A percentile compares a stretch with the other conserved stretches of the same genome.
Conservation (phyloP, 2,797 vertebrate species). For the Falco cherrug region DNA sequence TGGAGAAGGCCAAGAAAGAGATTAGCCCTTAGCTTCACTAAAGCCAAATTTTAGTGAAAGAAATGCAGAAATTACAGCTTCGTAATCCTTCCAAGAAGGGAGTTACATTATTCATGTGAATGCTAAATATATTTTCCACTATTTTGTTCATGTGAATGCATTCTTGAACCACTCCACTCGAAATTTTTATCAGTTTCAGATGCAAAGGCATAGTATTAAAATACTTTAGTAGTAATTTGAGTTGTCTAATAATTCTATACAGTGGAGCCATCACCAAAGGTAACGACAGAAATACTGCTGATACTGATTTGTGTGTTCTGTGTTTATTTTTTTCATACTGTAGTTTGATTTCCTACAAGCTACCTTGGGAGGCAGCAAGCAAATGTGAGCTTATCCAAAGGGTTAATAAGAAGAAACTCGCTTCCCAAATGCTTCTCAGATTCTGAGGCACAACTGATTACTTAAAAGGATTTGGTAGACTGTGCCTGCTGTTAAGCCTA, state of each 20-base stretch:
- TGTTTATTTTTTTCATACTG: not conserved
- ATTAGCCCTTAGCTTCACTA: conserved; percentile 18
- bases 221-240: conserved; percentile 22
- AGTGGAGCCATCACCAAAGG: not conserved
- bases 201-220: conserved; percentile 30
- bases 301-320: not conserved
- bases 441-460: not conserved
- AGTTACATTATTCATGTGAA: conserved; percentile 68
- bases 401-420: not conserved
- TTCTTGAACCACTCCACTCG: conserved; percentile 45
- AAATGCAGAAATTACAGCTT: conserved; percentile 47
- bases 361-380: not conserved
- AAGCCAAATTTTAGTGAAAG: conserved; percentile 63
- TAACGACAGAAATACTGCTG: not conserved
- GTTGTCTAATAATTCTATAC: not conserved
- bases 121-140: conserved; percentile 71
- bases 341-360: not conserved
- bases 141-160: conserved; percentile 55
- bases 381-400: not conserved
- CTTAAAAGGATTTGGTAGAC: conserved; percentile 30
- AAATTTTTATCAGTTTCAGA: conserved; percentile 59
- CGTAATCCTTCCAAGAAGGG: conserved; percentile 57
- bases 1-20: not conserved
- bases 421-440: not conserved
- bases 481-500: not conserved